These are phyloP conservation scores for Medauroidea extradentata DNA, from an alignment of 1,140 invertebrate genomes.

Conservation along the genomic window DNA sequence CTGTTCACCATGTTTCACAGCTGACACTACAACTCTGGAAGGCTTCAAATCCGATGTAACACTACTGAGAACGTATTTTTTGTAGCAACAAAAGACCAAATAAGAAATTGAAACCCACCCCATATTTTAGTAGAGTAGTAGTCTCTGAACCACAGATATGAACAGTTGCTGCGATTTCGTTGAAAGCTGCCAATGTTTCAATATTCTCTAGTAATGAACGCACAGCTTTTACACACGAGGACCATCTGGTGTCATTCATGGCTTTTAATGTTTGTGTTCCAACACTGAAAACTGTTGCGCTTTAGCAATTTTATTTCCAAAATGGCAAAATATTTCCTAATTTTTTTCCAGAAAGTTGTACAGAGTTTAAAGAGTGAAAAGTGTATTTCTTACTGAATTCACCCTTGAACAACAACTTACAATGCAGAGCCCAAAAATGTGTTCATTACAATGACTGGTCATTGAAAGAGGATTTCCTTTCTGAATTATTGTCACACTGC, in stretches of 20 bases:
- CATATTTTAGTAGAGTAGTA: not conserved
- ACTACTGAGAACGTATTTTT: conserved; percentile 1
- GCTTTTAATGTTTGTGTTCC: not conserved
- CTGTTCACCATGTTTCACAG: not conserved
- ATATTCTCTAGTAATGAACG: not conserved
- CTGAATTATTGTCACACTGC: conserved; percentile 11
- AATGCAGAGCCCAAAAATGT: conserved; percentile 6
- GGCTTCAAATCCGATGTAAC: not conserved
- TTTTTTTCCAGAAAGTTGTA: not conserved
- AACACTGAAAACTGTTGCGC: not conserved
- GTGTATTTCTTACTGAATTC: too few relatives aligned
- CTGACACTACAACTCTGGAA: not conserved
- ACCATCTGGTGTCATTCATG: conserved; percentile 5
- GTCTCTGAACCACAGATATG: not conserved
- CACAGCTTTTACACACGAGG: conserved; percentile 4
- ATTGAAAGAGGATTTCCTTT: conserved; percentile 9
- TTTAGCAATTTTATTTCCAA: not conserved
- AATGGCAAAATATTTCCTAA: not conserved
- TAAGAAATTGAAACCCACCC: not conserved
- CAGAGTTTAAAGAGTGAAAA: too few relatives aligned
- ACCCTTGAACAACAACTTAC: too few relatives aligned
- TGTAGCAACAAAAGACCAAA: not conserved
- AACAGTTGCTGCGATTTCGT: conserved; percentile 1
- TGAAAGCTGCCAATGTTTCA: not conserved
- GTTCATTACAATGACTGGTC: conserved; percentile 9